Evolutionary conservation across 2,113 vertebrate genomes (phyloP).

Genomic region (Paralichthys olivaceus): DNA sequence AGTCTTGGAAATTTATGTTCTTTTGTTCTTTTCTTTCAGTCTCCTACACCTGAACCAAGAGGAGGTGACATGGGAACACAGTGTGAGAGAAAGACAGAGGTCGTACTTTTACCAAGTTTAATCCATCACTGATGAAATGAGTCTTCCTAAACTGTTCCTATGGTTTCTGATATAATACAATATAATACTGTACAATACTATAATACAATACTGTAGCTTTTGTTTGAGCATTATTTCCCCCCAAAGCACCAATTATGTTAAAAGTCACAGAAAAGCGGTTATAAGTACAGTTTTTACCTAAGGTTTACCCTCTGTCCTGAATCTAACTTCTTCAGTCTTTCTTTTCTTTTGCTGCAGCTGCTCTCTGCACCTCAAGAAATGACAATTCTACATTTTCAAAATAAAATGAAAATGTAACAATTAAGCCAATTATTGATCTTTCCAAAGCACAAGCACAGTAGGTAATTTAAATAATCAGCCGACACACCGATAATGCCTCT

Average conservation of each 20-base stretch:
- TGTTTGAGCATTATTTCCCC: too few relatives aligned
- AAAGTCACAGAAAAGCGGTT: too few relatives aligned
- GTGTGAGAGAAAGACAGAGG: background rate
- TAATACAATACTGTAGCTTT: too few relatives aligned
- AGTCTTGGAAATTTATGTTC: constrained; percentile 52
- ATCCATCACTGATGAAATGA: constrained; percentile 7
- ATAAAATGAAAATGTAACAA: background rate
- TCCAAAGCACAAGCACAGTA: background rate
- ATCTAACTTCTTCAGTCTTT: background rate
- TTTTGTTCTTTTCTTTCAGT: constrained; percentile 81
- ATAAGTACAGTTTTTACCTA: too few relatives aligned
- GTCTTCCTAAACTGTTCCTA: too few relatives aligned
- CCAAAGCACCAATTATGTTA: too few relatives aligned
- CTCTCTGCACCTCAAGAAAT: constrained; percentile 1
- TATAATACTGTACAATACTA: too few relatives aligned
- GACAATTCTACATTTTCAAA: background rate
- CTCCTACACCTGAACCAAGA: constrained; percentile 4
- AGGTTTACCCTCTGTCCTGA: background rate
- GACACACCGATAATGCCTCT: background rate
- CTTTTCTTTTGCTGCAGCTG: background rate
- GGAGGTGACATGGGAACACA: background rate
- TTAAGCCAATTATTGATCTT: background rate
- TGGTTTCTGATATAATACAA: too few relatives aligned
- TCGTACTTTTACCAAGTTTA: background rate
- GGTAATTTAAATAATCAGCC: background rate